Base-by-base conservation (phyloP, 2,888 invertebrate species). In the Perizoma affinitatum region DNA sequence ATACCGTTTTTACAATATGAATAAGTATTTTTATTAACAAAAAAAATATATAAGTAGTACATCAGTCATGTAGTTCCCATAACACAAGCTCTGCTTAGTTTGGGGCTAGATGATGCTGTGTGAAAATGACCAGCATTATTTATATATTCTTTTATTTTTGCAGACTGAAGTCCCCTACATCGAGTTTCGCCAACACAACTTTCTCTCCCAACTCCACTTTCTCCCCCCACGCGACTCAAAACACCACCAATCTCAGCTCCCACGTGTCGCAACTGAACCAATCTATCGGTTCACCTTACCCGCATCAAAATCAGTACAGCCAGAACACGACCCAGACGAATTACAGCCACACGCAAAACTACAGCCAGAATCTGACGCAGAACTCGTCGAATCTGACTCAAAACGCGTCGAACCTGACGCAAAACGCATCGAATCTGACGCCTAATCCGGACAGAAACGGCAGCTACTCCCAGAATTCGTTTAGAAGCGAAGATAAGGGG, bases 131-230 rank as follows among this genome's bases (percentile, higher is more conserved):
- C 22, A 22, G 22, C 3, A 22, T 22, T 22, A 22, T 22, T 22
- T 22, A 22, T 22, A 2, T 22, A 22, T 38, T 49, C 10, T 10
- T 43, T 34, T 54, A 34, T 45, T 60, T 22, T 79, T 80, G 0
- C 82, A 89, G 89, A 70, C 80, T 87, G 68, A 88, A 88, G 64
- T 82, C 87, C 0, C 86, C 88, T 0, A 90, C 80, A 64, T 87
- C 87, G 73, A 90, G 90, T 42, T 91, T 87, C 79, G 83, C 74
- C 5, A 91, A 91, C 81, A 91, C 90, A 0, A 92, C 91, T 0
- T 91, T 89, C 82, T 86, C 85, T 6, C 91, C 91, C 0, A 91
- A 91, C 83, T 88, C 86, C 65, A 87, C 89, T 0, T 86, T 82
- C 75, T 79, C 84, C 0, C 77, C 83, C 0, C 83, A 86, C 55